phyloP scores from a whole-genome alignment of 2,113 vertebrate genomes.

The Eupsittula cactorum region DNA sequence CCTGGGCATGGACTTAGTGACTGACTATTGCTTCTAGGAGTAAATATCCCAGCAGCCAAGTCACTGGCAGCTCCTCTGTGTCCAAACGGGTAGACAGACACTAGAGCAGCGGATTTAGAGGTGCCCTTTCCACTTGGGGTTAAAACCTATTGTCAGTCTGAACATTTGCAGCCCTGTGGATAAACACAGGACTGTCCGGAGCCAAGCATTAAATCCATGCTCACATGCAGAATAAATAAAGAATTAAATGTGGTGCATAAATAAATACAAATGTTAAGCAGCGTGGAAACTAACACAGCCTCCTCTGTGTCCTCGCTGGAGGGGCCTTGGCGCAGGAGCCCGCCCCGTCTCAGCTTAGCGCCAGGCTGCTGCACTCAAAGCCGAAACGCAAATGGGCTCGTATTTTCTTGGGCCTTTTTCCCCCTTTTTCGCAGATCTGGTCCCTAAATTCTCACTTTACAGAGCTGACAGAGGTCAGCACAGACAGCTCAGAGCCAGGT shows the following conservation, averaged over 20 bases:
- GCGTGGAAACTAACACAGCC: background rate
- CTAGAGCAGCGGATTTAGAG: background rate
- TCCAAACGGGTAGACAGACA: background rate
- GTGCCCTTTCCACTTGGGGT: constrained; percentile 10
- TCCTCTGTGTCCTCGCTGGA: background rate
- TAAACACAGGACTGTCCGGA: constrained; percentile 25
- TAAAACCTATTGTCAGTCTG: constrained; percentile 16
- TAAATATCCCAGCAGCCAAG: background rate
- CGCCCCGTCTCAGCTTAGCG: accelerated
- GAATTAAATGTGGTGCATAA: background rate
- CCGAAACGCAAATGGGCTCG: background rate
- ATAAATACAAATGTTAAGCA: constrained; percentile 17
- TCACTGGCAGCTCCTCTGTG: accelerated
- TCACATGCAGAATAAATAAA: constrained; percentile 53
- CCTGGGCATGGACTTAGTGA: background rate
- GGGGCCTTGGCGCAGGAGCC: background rate
- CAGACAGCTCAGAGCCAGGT: background rate
- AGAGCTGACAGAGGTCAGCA: background rate
- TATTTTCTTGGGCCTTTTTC: background rate
- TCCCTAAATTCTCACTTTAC: constrained; percentile 44
- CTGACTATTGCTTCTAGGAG: background rate
- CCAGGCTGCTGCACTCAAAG: background rate
- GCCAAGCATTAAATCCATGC: background rate
- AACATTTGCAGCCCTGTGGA: background rate
- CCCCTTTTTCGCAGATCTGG: background rate